These are phyloP conservation scores for Virgularia gustaviana DNA, from an alignment of 92 coral and sea anemone species.

Conservation along the genomic window DNA sequence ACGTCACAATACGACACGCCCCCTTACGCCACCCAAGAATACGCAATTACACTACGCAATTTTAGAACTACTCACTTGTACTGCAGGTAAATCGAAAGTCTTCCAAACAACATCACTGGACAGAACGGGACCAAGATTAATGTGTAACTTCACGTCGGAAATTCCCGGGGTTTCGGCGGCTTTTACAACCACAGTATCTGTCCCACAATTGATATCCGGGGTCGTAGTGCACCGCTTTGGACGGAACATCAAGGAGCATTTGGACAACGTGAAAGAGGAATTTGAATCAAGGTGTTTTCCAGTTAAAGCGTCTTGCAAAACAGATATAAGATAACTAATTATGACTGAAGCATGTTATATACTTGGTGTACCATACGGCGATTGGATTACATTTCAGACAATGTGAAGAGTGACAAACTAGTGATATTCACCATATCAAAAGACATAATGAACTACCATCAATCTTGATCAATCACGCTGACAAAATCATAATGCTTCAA, in stretches of 20 bases:
- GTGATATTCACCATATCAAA: too few relatives aligned
- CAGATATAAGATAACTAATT: background rate
- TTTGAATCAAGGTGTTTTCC: constrained; percentile 30
- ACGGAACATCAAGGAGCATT: constrained; percentile 66
- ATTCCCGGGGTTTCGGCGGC: background rate
- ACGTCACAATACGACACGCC: too few relatives aligned
- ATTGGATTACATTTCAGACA: too few relatives aligned
- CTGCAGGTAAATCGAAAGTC: constrained; percentile 66
- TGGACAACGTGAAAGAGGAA: constrained; percentile 69
- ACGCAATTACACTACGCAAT: too few relatives aligned
- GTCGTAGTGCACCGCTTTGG: constrained; percentile 55
- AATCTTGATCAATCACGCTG: too few relatives aligned
- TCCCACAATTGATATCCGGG: constrained; percentile 62
- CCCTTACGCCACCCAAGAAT: too few relatives aligned
- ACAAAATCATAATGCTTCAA: too few relatives aligned
- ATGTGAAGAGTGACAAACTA: too few relatives aligned
- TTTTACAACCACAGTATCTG: background rate
- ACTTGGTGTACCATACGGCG: background rate
- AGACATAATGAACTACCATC: too few relatives aligned
- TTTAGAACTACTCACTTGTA: constrained; percentile 75
- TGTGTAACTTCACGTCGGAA: constrained; percentile 58
- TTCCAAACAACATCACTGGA: constrained; percentile 62
- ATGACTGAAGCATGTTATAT: background rate
- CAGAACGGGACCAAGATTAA: constrained; percentile 64
- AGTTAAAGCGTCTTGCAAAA: too few relatives aligned